A percentile compares a stretch with the other conserved stretches of the same genome.
These are phyloP conservation scores for Erinaceus europaeus DNA, from an alignment of 2,113 vertebrate genomes.

Conservation along the genomic window DNA sequence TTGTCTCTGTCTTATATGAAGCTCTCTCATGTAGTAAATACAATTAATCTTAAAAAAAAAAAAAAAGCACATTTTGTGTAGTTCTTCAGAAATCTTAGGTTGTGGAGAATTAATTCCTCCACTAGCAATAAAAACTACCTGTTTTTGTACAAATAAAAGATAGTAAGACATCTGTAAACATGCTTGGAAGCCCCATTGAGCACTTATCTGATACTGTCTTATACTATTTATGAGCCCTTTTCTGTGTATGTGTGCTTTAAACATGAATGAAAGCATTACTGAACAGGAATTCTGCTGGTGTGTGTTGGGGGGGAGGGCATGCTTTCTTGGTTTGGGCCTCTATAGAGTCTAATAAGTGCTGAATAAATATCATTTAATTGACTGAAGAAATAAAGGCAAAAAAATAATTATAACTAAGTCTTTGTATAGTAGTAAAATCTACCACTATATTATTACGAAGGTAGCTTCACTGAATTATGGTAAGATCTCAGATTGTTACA, in stretches of 20 bases:
- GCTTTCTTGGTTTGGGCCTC: neutral
- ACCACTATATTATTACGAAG: neutral
- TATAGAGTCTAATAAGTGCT: neutral
- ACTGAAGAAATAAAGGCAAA: neutral
- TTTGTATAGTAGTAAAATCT: neutral
- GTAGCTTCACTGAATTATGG: neutral
- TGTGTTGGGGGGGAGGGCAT: neutral
- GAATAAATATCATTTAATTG: neutral
- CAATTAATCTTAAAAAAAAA: too few relatives aligned
- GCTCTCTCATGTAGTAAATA: too few relatives aligned
- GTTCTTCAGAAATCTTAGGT: neutral
- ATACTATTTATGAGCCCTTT: neutral
- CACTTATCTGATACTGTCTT: neutral
- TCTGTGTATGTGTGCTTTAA: neutral
- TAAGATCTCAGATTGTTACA: neutral
- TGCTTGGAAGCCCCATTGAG: neutral
- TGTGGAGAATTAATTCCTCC: neutral
- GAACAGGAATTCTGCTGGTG: neutral
- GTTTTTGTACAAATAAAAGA: neutral
- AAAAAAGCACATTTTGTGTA: neutral
- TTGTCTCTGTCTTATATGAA: too few relatives aligned
- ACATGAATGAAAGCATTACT: neutral
- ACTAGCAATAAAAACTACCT: neutral
- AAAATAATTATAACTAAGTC: neutral
- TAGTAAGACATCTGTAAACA: neutral